Evolutionary conservation across 2,888 invertebrate genomes (phyloP), one percentile per base, ranked within the genome.

Genomic region (Phania funesta): DNA sequence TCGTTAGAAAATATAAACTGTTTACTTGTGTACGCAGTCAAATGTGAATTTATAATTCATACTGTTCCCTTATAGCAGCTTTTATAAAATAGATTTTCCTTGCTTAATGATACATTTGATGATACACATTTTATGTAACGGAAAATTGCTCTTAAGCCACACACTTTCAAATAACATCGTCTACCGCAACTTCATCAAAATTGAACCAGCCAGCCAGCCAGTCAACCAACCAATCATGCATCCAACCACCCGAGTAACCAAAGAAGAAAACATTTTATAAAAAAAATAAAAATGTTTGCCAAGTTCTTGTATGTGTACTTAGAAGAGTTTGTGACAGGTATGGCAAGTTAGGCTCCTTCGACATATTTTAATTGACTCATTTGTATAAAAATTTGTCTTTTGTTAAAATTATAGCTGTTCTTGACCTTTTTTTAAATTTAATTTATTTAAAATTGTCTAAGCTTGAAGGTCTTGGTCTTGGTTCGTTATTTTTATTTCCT

Each of bases 121-220:
- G 70, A 50, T 64, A 65, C 9, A 62, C 29, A 64, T 68, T 84
- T 80, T 75, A 78, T 84, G 67, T 73, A 71, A 83, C 71, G 78
- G 68, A 83, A 84, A 84, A 80, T 84, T 84, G 77, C 38, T 73
- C 60, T 82, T 77, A 75, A 79, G 73, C 71, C 62, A 76, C 64
- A 48, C 22, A 48, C 62, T 81, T 77, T 71, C 35, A 29, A 74
- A 74, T 67, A 71, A 78, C 65, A 71, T 78, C 56, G 70, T 70
- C 65, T 64, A 48, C 52, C 74, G 32, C 77, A 70, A 70, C 44
- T 78, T 74, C 74, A 82, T 75, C 74, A 70, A 58, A 48, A 73
- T 41, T 50, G 18, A 35, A 18, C 38, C 50, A 65, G 46, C 11
- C 18, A 56, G 35, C 46, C 48, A 67, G 16, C 8, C 52, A 68